Percentiles rank a stretch among this genome's conserved stretches.
These are phyloP conservation scores for Eulithis testata DNA, from an alignment of 2,888 invertebrate genomes.

Conservation along the genomic window DNA sequence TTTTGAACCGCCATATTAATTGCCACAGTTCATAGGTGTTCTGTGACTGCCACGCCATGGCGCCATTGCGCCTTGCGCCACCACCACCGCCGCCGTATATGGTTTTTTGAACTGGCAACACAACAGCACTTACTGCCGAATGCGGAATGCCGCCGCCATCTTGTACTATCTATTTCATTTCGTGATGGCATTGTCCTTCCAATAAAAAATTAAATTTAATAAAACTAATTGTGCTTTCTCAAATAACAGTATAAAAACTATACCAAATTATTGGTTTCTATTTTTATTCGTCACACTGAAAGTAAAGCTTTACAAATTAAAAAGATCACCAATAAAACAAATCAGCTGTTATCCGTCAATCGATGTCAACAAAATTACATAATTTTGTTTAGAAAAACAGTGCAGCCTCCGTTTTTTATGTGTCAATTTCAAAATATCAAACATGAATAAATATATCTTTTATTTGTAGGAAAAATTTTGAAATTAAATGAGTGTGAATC, in stretches of 20 bases:
- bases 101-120: too few relatives aligned
- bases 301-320: conserved; percentile 54
- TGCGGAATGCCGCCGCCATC: conserved; percentile 64
- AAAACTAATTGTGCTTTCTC: conserved; percentile 45
- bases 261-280: conserved; percentile 52
- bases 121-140: background rate
- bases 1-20: too few relatives aligned
- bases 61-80: too few relatives aligned
- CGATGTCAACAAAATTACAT: conserved; percentile 86
- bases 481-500: conserved; percentile 65
- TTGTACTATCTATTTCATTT: conserved; percentile 66
- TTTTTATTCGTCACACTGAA: conserved; percentile 42
- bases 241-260: conserved; percentile 55
- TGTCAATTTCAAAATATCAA: conserved; percentile 76
- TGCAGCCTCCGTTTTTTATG: conserved; percentile 74
- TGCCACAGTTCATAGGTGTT: too few relatives aligned
- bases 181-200: conserved; percentile 68
- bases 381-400: conserved; percentile 85
- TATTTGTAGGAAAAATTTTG: conserved; percentile 69
- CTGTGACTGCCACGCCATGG: too few relatives aligned
- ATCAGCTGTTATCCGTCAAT: conserved; percentile 85
- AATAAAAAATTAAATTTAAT: conserved; percentile 68
- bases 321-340: conserved; percentile 80
- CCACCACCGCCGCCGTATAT: too few relatives aligned
- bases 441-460: conserved; percentile 69